Percentiles rank a stretch among this genome's conserved stretches.
Conservation (phyloP, 2,888 invertebrate species). For the Dione vanillae region DNA sequence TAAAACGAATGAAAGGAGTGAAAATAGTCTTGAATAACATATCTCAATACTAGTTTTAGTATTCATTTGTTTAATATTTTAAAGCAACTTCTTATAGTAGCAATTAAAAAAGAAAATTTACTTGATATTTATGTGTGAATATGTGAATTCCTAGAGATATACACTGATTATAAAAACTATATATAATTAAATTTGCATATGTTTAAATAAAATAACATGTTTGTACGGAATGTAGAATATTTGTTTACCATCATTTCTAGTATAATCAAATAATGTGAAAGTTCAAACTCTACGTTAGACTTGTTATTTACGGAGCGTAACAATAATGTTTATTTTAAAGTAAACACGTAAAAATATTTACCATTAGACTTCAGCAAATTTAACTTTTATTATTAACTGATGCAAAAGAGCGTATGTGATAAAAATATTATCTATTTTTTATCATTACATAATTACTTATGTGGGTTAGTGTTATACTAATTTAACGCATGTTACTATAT, state of each 20-base stretch:
- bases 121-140: no score
- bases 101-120: no score
- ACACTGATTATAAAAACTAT: no score
- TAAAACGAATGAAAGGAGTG: no score
- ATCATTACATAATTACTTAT: neutral
- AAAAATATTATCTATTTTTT: conserved; percentile 13
- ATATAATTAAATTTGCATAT: no score
- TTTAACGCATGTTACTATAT: no score
- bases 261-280: neutral
- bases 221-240: neutral
- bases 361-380: conserved; percentile 9
- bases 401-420: conserved; percentile 19
- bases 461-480: conserved; percentile 7
- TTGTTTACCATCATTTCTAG: neutral
- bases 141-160: no score
- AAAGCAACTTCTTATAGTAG: no score
- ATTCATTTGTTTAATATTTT: no score
- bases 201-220: no score
- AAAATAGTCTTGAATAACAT: no score
- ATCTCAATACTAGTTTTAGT: no score
- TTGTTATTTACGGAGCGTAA: neutral
- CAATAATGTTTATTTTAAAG: neutral
- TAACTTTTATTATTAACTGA: conserved; percentile 17
- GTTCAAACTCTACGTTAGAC: neutral
- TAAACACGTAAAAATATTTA: conserved; percentile 17